phyloP scores from a whole-genome alignment of 2,888 invertebrate genomes.

The Thymelicus acteon region DNA sequence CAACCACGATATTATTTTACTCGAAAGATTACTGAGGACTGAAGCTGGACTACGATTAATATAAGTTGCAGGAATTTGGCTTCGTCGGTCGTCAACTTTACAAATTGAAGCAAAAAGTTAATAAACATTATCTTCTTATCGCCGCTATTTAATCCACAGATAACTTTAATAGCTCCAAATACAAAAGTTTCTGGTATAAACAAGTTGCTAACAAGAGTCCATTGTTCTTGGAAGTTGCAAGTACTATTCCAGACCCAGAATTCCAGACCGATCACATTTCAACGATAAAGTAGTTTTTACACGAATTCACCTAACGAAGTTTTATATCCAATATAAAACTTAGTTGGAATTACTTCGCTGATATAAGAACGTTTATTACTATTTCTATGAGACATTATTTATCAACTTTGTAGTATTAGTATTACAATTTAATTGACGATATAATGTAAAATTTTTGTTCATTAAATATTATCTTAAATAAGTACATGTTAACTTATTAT shows the following conservation, averaged over 20 bases:
- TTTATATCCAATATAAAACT: conserved; percentile 9
- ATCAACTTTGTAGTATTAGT: too few species aligned
- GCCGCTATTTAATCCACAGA: not conserved
- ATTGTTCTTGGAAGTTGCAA: conserved; percentile 11
- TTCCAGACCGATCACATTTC: conserved; percentile 7
- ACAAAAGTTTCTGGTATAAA: conserved; percentile 13
- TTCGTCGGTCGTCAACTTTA: too few species aligned
- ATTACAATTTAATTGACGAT: too few species aligned
- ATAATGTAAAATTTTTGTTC: too few species aligned
- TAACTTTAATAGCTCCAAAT: not conserved
- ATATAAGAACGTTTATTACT: not conserved
- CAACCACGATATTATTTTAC: too few species aligned
- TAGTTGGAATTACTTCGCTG: not conserved
- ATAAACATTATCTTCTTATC: not conserved
- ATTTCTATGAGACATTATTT: too few species aligned
- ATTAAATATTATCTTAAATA: too few species aligned
- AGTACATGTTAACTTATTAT: too few species aligned
- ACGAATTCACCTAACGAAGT: not conserved
- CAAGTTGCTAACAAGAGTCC: conserved; percentile 16
- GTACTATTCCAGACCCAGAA: not conserved
- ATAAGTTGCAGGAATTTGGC: too few species aligned
- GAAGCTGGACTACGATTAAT: too few species aligned
- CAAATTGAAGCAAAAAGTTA: too few species aligned
- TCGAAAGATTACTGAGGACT: too few species aligned
- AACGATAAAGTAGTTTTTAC: conserved; percentile 5